Conservation (phyloP, 2,797 vertebrate species). For the Meriones psammophilus region DNA sequence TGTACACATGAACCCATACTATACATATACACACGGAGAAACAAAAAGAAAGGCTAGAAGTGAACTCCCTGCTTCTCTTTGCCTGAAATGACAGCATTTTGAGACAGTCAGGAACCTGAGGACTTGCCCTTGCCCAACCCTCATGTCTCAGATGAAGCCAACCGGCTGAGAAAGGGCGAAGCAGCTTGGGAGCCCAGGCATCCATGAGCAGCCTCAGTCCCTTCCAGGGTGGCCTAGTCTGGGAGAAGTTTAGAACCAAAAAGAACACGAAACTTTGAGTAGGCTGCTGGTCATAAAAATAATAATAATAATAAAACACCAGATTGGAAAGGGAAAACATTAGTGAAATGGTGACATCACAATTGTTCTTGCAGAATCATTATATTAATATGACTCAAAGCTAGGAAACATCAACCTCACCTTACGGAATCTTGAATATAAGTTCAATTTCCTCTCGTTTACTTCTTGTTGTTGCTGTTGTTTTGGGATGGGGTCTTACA, state of each 20-base stretch:
- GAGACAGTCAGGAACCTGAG: not conserved
- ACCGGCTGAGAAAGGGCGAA: not conserved
- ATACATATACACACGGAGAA: not conserved
- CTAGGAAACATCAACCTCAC: too few relatives aligned
- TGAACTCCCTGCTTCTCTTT: not conserved
- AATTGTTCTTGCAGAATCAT: too few relatives aligned
- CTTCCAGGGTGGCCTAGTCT: not conserved
- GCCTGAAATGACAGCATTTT: not conserved
- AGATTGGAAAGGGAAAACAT: too few relatives aligned
- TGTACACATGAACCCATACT: not conserved
- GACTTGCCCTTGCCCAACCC: not conserved
- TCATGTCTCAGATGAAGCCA: not conserved
- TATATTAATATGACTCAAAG: too few relatives aligned
- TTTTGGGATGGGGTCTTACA: too few relatives aligned
- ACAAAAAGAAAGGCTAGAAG: not conserved
- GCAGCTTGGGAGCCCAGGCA: not conserved
- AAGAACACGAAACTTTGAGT: not conserved
- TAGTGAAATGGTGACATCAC: too few relatives aligned
- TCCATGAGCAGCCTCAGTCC: too few relatives aligned
- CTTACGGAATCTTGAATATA: too few relatives aligned
- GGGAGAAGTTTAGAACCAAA: conserved; percentile 8
- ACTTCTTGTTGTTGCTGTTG: too few relatives aligned
- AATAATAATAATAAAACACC: too few relatives aligned
- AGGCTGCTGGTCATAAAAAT: not conserved
- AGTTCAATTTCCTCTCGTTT: too few relatives aligned